phyloP scores from a whole-genome alignment of 2,113 vertebrate genomes.

The Choloepus hoffmanni region DNA sequence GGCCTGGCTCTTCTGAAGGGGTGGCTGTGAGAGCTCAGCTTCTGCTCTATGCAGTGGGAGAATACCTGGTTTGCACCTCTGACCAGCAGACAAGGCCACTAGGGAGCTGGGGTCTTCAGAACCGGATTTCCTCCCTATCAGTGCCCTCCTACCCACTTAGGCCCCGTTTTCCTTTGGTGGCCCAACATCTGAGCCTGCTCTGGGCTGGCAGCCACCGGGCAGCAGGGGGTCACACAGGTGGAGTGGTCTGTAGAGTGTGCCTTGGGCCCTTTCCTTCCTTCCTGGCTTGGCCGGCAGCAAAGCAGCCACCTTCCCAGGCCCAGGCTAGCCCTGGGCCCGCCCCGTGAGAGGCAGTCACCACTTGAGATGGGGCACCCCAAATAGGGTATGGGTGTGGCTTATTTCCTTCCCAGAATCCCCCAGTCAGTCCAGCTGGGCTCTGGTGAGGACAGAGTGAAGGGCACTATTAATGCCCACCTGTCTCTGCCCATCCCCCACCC shows the following conservation, averaged over 20 bases:
- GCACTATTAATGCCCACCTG: constrained; percentile 72
- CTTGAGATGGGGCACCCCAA: constrained; percentile 66
- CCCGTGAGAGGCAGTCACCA: constrained; percentile 51
- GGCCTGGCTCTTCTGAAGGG: constrained; percentile 4
- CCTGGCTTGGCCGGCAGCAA: not conserved
- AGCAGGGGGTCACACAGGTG: constrained; percentile 60
- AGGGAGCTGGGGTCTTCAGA: constrained; percentile 36
- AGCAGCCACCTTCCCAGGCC: constrained; percentile 31
- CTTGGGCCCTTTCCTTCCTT: constrained; percentile 67
- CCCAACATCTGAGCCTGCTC: constrained; percentile 53
- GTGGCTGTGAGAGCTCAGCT: not conserved
- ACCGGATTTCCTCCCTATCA: not conserved
- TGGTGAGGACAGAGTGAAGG: constrained; percentile 68
- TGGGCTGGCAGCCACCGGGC: constrained; percentile 66
- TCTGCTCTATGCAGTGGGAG: not conserved
- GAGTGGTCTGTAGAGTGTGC: not conserved
- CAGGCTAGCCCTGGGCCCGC: constrained; percentile 55
- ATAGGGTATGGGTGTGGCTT: constrained; percentile 67
- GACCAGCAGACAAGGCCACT: not conserved
- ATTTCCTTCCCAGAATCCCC: constrained; percentile 69
- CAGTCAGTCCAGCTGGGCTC: constrained; percentile 49
- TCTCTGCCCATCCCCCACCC: constrained; percentile 52
- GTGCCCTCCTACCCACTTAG: not conserved
- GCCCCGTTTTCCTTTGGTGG: constrained; percentile 64
- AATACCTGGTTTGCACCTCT: not conserved